phyloP scores from a whole-genome alignment of 1,140 invertebrate species.

The Maniola jurtina region DNA sequence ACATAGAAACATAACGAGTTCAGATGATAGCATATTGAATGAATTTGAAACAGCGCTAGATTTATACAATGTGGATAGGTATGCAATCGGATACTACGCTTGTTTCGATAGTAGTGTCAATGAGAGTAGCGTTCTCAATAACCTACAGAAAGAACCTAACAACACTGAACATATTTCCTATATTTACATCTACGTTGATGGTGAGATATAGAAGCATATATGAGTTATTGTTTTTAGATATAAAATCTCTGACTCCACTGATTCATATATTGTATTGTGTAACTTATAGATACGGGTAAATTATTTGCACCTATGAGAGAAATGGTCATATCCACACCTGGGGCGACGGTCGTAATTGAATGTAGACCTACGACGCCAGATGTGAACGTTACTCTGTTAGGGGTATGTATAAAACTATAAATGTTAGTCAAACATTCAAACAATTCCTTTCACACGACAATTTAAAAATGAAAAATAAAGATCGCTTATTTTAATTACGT shows the following conservation, averaged over 20 bases:
- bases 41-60: slow-evolving; percentile 63
- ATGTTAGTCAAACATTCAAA: not conserved
- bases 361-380: slow-evolving; percentile 85
- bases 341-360: slow-evolving; percentile 78
- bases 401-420: slow-evolving; percentile 60
- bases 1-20: slow-evolving; percentile 39
- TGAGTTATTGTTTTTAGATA: slow-evolving; percentile 4
- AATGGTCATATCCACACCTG: slow-evolving; percentile 62
- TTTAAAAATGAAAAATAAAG: slow-evolving; percentile 1
- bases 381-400: slow-evolving; percentile 78
- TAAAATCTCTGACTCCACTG: slow-evolving; percentile 6
- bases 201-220: slow-evolving; percentile 64
- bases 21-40: slow-evolving; percentile 48
- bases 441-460: not conserved
- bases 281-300: slow-evolving; percentile 77
- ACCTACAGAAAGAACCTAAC: slow-evolving; percentile 64
- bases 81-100: slow-evolving; percentile 81
- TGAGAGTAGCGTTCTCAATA: slow-evolving; percentile 49
- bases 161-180: slow-evolving; percentile 69
- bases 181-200: slow-evolving; percentile 84
- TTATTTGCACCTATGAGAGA: slow-evolving; percentile 75
- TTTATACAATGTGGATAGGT: slow-evolving; percentile 64
- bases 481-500: slow-evolving; percentile 14
- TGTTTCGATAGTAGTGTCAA: slow-evolving; percentile 73
- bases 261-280: slow-evolving; percentile 23